Base-by-base conservation (phyloP, 2,113 vertebrate species). In the Varanus komodoensis region DNA sequence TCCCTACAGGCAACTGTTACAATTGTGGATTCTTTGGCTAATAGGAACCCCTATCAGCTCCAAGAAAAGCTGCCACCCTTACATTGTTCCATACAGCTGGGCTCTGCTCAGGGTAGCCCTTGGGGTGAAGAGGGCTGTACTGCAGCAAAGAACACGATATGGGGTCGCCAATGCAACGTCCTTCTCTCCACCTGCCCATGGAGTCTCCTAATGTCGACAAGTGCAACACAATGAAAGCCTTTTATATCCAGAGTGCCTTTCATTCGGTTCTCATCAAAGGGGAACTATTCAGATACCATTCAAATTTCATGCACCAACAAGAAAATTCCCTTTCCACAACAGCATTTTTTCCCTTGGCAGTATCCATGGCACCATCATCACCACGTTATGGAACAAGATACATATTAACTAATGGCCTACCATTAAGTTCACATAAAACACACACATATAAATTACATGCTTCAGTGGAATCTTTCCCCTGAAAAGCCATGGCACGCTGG, bases 381-480 rank as follows among this genome's bases (percentile, higher is more conserved):
- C 0, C 17, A 21, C 71, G 27, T 1, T 6, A 23, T 0, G 44
- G 77, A 88, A 89, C 68, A 7, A 64, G 0, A 3, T 52, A 34
- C 54, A 48, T 38, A 84, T 44, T 11, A 92, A 69, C 84, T 90
- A 57, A 87, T 2, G 86, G 50, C 34, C 19, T 2, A 4, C 79
- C 17, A 68, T 92, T 86, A 89, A 82, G 86, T 29, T 57, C 86
- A 44, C 92, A 87, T 68, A 73, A 75, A 94, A 44, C 0, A 82
- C 91, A 80, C 79, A 1, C 48, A 2, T 69, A 88, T 83, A 92
- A 89, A 93, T 80, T 92, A 91, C 87, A 88, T 11, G 89, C 95
- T 94, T 82, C 69, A 84, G 15, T 89, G 80, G 85, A 91, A 88
- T 57, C 89, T 88, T 80, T 21, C 87, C 89, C 87, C 91, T 92